Base-by-base conservation (phyloP, 2,888 invertebrate genomes). In the Aproaerema taeniolella region DNA sequence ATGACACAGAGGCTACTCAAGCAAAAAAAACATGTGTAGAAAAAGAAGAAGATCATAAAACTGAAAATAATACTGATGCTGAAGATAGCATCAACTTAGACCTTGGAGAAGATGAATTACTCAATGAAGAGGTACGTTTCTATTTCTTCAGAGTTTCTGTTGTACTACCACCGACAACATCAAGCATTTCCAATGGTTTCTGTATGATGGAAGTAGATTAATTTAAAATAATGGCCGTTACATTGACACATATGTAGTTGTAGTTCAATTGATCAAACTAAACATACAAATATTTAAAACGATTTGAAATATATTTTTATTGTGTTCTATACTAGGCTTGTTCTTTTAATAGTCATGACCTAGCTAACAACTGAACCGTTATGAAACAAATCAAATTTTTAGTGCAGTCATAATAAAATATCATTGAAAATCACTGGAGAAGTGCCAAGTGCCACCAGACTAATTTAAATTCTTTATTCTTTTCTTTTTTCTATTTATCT, bases 21-120 rank as follows among this genome's bases (percentile, higher is more conserved):
- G 58, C 73, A 4, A 79, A 75, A 45, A 87, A 88, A 50, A 67
- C 65, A 13, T 85, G 87, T 45, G 41, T 75, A 7, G 81, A 83
- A 2, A 72, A 79, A 38, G 74, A 80, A 11, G 81, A 81, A 14
- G 83, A 86, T 38, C 69, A 61, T 31, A 82, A 83, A 53, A 60
- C 70, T 31, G 87, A 89, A 47, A 89, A 89, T 54, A 90, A 90
- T 43, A 89, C 88, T 49, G 93, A 93, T 64, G 91, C 91, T 50
- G 94, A 94, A 59, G 94, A 94, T 75, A 93, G 93, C 25, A 92
- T 94, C 42, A 93, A 94, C 68, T 82, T 94, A 53, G 93, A 93
- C 43, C 90, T 94, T 68, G 94, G 93, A 28, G 94, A 93, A 75
- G 94, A 94, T 71, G 94, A 94, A 80, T 86, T 94, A 44, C 88